These are phyloP conservation scores for Heterocephalus glaber DNA, from an alignment of 2,113 vertebrate genomes.

Conservation along the genomic window DNA sequence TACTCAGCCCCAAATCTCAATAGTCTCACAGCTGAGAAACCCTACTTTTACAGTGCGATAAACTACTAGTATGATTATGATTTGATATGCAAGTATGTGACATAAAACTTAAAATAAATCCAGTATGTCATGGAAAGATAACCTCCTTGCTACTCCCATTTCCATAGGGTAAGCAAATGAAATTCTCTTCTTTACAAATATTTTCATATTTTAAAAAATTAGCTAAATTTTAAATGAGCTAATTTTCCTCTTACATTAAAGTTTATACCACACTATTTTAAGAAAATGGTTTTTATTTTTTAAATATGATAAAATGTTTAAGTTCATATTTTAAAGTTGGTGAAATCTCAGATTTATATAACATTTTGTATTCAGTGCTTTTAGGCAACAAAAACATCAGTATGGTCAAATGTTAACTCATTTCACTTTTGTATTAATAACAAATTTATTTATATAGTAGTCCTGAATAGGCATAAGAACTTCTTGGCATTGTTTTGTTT, in stretches of 20 bases:
- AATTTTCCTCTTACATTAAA: not conserved
- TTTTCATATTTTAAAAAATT: not conserved
- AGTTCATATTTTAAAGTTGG: conserved; percentile 6
- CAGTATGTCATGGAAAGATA: not conserved
- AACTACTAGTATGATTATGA: not conserved
- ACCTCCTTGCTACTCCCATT: not conserved
- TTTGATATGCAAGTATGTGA: conserved; percentile 7
- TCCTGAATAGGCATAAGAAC: not conserved
- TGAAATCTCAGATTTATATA: conserved; percentile 34
- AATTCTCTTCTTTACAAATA: not conserved
- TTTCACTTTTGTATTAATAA: conserved; percentile 36
- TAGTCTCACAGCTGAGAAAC: not conserved
- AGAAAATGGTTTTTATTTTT: conserved; percentile 25
- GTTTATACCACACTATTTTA: not conserved
- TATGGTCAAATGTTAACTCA: not conserved
- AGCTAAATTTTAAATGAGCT: conserved; percentile 34
- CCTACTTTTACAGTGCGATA: not conserved
- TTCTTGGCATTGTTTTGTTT: conserved; percentile 37
- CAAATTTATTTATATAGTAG: conserved; percentile 2
- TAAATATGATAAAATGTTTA: conserved; percentile 62
- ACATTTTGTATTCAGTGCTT: conserved; percentile 38
- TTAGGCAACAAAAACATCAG: conserved; percentile 10
- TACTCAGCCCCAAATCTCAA: not conserved
- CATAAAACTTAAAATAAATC: not conserved
- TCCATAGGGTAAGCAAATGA: not conserved